Evolutionary conservation across 2,113 vertebrate species (phyloP), one percentile per base, ranked within the genome.

Genomic region (Pavo muticus): DNA sequence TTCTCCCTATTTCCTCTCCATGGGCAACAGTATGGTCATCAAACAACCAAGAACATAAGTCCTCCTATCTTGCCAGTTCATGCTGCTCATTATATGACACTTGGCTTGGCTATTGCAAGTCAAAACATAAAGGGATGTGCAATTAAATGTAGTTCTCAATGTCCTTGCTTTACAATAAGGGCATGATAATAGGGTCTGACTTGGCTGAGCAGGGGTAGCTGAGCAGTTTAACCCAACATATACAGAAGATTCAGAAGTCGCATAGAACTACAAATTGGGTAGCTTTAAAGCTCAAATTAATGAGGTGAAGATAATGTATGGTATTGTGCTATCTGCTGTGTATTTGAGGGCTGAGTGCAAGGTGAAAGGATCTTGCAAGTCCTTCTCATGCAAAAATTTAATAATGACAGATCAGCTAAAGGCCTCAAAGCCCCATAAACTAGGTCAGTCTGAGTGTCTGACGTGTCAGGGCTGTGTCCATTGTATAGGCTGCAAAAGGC

Each of bases 271-370:
- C 50, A 57, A 65, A 54, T 9, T 37, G 17, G 11, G 42, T 63
- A 64, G 7, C 57, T 81, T 84, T 78, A 52, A 77, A 52, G 42
- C 40, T 84, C 39, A 18, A 1, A 56, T 84, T 39, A 65, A 52
- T 20, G 14, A 19, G 27, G 30, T 67, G 72, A 61, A 9, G 19
- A 0, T 67, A 64, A 72, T 0, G 0, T 39, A 1, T 25, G 37
- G n/a, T 23, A 54, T 23, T 78, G 32, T 83, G 29, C 69, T 0
- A 1, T 37, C 48, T 0, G 2, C 40, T 71, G 3, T 32, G 12
- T 59, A 11, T 44, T 69, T 0, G 0, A 40, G 74, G 37, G 18
- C 19, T 75, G 65, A 52, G 21, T 27, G 40, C 40, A 71, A 39
- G 4, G 29, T 64, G 67, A 37, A 29, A 30, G 27, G n/a, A 50